phyloP scores from a whole-genome alignment of 1,140 invertebrate genomes.

The Anastrepha ludens region DNA sequence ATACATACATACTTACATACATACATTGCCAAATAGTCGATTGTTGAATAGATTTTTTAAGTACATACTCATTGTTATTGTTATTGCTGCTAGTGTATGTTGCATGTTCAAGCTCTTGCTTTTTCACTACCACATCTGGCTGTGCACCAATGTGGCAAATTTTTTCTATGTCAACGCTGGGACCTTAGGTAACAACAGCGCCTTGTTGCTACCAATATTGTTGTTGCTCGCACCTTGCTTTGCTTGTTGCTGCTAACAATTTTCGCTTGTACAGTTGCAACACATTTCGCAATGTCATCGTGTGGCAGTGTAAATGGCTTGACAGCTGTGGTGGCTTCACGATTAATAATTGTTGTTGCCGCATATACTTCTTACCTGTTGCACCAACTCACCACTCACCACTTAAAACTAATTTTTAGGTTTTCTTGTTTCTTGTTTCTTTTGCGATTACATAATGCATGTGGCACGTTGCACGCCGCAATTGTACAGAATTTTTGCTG shows the following conservation, averaged over 20 bases:
- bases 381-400: constrained; percentile 26
- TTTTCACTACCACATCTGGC: too few relatives aligned
- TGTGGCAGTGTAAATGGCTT: not conserved
- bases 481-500: constrained; percentile 18
- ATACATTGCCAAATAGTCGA: not conserved
- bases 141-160: too few relatives aligned
- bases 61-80: not conserved
- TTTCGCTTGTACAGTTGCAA: not conserved
- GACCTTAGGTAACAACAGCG: not conserved
- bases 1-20: not conserved
- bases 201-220: not conserved
- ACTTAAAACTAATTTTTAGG: not conserved
- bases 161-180: not conserved
- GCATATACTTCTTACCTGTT: not conserved
- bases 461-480: constrained; percentile 36
- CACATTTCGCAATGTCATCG: constrained; percentile 11
- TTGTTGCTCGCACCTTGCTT: not conserved
- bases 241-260: not conserved
- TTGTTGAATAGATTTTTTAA: too few relatives aligned
- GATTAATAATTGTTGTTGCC: not conserved
- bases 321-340: not conserved
- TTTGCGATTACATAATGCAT: constrained; percentile 32
- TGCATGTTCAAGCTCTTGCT: too few relatives aligned
- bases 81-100: not conserved
- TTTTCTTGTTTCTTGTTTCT: too few relatives aligned